Evolutionary conservation across 2,888 invertebrate species (phyloP).

Genomic region (Apotomis capreana): DNA sequence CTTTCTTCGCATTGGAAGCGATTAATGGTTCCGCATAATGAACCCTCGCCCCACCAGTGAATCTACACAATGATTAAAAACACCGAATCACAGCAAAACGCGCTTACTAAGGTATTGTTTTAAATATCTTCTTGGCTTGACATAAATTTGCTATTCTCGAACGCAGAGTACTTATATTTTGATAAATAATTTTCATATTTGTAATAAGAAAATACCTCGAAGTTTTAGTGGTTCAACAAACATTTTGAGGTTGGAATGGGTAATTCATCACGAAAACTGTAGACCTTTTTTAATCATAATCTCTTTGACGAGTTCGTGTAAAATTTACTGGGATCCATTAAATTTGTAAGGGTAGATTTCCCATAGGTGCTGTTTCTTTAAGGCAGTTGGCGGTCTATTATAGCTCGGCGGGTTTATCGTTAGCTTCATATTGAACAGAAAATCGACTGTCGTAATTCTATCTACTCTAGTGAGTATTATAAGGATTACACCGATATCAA

Average conservation of each 20-base stretch:
- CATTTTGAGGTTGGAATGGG: background rate
- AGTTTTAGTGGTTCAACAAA: background rate
- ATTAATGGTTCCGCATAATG: slow-evolving; percentile 55
- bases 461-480: too few species aligned
- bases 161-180: slow-evolving; percentile 16
- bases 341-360: slow-evolving; percentile 36
- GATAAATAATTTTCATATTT: slow-evolving; percentile 6
- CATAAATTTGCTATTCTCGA: background rate
- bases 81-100: slow-evolving; percentile 20
- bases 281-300: slow-evolving; percentile 9
- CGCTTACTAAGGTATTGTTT: slow-evolving; percentile 2
- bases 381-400: slow-evolving; percentile 28
- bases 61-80: slow-evolving; percentile 27
- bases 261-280: slow-evolving; percentile 7
- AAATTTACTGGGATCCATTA: slow-evolving; percentile 30
- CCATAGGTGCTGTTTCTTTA: slow-evolving; percentile 37
- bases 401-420: slow-evolving; percentile 31
- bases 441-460: background rate
- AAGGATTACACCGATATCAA: too few species aligned
- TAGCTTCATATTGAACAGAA: slow-evolving; percentile 13
- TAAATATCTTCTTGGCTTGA: background rate
- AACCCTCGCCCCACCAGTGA: slow-evolving; percentile 36
- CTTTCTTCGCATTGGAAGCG: slow-evolving; percentile 62
- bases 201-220: slow-evolving; percentile 12
- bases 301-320: slow-evolving; percentile 17